These are phyloP conservation scores for Thereva unica DNA, from an alignment of 2,888 invertebrate species.

Conservation along the genomic window DNA sequence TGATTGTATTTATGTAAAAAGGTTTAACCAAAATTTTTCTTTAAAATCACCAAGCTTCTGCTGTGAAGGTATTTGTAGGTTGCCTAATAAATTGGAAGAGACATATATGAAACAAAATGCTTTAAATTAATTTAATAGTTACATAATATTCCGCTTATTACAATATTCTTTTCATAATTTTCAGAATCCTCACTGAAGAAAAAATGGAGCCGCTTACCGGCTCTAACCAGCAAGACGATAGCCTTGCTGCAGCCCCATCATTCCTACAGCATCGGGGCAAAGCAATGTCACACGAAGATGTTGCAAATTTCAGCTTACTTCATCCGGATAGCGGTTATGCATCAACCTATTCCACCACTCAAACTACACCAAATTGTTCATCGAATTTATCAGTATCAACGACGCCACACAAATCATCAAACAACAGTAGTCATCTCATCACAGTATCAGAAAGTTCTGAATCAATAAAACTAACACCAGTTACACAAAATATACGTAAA, in stretches of 20 bases:
- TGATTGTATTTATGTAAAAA: too few relatives aligned
- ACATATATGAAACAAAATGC: too few relatives aligned
- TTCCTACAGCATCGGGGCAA: conserved; percentile 29
- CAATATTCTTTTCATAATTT: background rate
- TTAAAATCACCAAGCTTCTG: too few relatives aligned
- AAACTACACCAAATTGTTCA: conserved; percentile 24
- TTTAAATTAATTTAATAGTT: too few relatives aligned
- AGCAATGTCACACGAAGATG: background rate
- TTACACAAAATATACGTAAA: conserved; percentile 39
- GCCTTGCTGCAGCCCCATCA: background rate
- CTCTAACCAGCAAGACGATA: conserved; percentile 14
- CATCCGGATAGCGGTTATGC: conserved; percentile 38
- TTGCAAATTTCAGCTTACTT: conserved; percentile 8
- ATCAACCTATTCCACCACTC: conserved; percentile 12
- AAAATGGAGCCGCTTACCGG: conserved; percentile 34
- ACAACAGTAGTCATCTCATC: conserved; percentile 16
- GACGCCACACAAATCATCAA: conserved; percentile 5
- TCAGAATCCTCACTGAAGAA: background rate
- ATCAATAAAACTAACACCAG: conserved; percentile 38
- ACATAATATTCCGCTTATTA: too few relatives aligned
- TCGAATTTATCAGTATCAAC: conserved; percentile 18
- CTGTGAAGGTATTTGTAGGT: too few relatives aligned
- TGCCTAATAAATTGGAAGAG: too few relatives aligned
- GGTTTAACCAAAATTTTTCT: too few relatives aligned
- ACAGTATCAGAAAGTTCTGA: conserved; percentile 18